Percentiles rank a stretch among this genome's conserved stretches.
phyloP scores from a whole-genome alignment of 2,113 vertebrate species.

The Daphoenositta chrysoptera region DNA sequence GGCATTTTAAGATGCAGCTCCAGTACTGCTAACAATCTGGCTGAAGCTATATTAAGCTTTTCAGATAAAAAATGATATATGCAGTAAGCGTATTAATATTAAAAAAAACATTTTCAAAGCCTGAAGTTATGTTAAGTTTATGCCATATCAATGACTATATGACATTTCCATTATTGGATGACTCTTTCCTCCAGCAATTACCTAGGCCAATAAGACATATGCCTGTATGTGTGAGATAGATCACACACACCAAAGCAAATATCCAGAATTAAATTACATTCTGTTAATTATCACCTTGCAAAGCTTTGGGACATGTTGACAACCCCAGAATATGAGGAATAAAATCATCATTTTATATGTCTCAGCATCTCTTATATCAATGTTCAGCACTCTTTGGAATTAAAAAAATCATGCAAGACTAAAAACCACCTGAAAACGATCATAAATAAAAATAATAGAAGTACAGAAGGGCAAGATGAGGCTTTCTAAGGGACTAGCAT shows the following conservation, averaged over 20 bases:
- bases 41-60: slow-evolving; percentile 23
- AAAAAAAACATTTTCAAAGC: slow-evolving; percentile 28
- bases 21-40: neutral
- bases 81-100: slow-evolving; percentile 26
- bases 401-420: neutral
- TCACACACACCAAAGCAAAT: slow-evolving; percentile 42
- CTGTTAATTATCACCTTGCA: slow-evolving; percentile 54
- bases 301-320: neutral
- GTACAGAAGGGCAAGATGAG: neutral
- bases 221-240: neutral
- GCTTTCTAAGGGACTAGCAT: neutral
- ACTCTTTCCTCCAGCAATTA: slow-evolving; percentile 26
- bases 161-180: slow-evolving; percentile 32
- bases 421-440: neutral
- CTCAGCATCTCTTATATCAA: neutral
- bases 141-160: neutral
- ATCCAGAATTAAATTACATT: slow-evolving; percentile 46
- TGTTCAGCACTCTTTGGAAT: neutral
- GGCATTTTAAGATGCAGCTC: neutral
- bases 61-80: neutral
- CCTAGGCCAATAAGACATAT: neutral
- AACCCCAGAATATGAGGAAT: neutral
- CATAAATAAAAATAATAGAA: neutral
- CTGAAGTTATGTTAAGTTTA: slow-evolving; percentile 29
- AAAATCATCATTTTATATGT: slow-evolving; percentile 19